These are phyloP conservation scores for Henicopernis longicauda DNA, from an alignment of 2,113 vertebrate species.

Conservation along the genomic window DNA sequence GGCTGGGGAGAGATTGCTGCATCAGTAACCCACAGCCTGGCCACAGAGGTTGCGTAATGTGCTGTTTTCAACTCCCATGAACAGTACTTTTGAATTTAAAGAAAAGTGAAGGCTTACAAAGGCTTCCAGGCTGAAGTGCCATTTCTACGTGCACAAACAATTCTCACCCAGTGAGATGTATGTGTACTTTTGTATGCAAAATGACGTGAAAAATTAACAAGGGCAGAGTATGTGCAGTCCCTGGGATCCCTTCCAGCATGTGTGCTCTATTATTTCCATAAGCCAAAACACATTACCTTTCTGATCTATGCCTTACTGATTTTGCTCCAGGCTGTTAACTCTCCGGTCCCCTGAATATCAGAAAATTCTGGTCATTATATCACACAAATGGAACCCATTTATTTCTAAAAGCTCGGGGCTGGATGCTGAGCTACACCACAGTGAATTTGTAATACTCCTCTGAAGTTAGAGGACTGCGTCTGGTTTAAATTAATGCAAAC, in stretches of 20 bases:
- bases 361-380: background rate
- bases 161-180: background rate
- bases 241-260: conserved; percentile 13
- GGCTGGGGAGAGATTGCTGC: rapidly evolving
- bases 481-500: background rate
- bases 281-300: conserved; percentile 20
- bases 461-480: background rate
- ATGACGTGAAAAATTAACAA: conserved; percentile 9
- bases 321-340: conserved; percentile 15
- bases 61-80: background rate
- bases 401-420: background rate
- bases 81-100: background rate
- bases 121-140: conserved; percentile 32
- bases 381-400: background rate
- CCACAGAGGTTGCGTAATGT: background rate
- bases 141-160: background rate
- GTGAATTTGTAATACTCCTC: background rate
- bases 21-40: background rate
- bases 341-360: background rate
- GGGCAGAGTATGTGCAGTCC: background rate
- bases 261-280: background rate
- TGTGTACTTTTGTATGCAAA: conserved; percentile 9
- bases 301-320: background rate
- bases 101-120: conserved; percentile 19
- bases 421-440: background rate